Conservation (phyloP, 1,140 invertebrate genomes). For the Scaptomyza pallida region DNA sequence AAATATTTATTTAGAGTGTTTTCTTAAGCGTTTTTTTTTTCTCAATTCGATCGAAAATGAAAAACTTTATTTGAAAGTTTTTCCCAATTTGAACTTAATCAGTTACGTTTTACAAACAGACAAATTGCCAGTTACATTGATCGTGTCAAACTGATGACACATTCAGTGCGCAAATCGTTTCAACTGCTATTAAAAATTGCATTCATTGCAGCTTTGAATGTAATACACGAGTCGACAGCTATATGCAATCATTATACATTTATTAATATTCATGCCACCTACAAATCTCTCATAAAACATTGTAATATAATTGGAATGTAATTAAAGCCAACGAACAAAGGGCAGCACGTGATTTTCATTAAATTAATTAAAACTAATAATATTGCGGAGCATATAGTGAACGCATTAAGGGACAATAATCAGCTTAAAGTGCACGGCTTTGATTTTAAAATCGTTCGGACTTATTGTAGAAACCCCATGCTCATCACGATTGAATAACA, state of each 20-base stretch:
- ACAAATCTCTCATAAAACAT: conserved; percentile 1
- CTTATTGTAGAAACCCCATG: neutral
- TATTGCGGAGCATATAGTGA: neutral
- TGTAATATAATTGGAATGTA: conserved; percentile 13
- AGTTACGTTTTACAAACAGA: neutral
- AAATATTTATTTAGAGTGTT: conserved; percentile 20
- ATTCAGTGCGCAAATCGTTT: neutral
- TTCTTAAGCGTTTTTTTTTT: conserved; percentile 16
- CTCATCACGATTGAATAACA: neutral
- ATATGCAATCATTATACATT: conserved; percentile 20
- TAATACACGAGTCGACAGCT: conserved; percentile 19
- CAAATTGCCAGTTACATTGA: neutral
- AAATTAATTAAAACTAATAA: conserved; percentile 11
- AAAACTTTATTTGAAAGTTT: conserved; percentile 9
- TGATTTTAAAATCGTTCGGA: too few relatives aligned
- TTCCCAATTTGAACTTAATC: neutral
- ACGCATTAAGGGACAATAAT: neutral
- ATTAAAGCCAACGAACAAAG: conserved; percentile 16
- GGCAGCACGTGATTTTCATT: neutral
- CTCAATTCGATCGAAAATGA: neutral
- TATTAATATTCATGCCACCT: neutral
- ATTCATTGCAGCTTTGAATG: neutral
- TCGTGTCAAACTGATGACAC: neutral
- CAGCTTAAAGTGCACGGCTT: neutral
- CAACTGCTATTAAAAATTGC: conserved; percentile 10